Base-by-base conservation (phyloP, 2,888 invertebrate species). In the Ariolimax columbianus region DNA sequence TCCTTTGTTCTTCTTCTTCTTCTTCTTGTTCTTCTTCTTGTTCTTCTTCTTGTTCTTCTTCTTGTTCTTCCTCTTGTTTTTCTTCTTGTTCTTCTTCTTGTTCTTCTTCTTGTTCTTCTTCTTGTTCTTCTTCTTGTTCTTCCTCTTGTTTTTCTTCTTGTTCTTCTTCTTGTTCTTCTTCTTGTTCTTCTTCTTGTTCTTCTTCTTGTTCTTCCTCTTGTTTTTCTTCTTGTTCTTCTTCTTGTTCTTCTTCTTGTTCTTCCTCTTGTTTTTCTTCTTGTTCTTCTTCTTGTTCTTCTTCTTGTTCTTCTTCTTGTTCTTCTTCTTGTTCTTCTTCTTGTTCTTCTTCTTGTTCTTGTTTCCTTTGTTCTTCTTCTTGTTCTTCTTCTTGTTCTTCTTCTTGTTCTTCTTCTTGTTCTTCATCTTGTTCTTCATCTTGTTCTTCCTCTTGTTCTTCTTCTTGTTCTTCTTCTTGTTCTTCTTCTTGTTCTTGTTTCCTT, bases 341-440 rank as follows among this genome's bases (percentile, higher is more conserved):
- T 26, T 66, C 19, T 66, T 66, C 66, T n/a, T 66, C 66, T n/a
- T 66, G n/a, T 66, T 66, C 66, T n/a, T 66, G n/a, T 66, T 66
- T 30, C 30, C 30, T 30, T 66, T 66, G n/a, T 66, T 66, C 66
- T n/a, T 66, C 66, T 66, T 66, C 66, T 66, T 66, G n/a, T 66
- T 66, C 66, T 66, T 66, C 66, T 66, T 66, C 66, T 66, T 66
- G n/a, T 66, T 66, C 30, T 66, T 66, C 66, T 66, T 66, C n/a
- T 30, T n/a, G 11, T 30, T 30, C 59, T 59, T 59, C 59, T 59
- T 59, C 59, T 59, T 59, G n/a, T n/a, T n/a, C n/a, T n/a, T n/a
- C n/a, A n/a, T n/a, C n/a, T n/a, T n/a, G n/a, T n/a, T n/a, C n/a
- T n/a, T n/a, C n/a, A n/a, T n/a, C n/a, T n/a, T n/a, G n/a, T n/a